Evolutionary conservation across 2,888 invertebrate genomes (phyloP).

Genomic region (Agrotis clavis): DNA sequence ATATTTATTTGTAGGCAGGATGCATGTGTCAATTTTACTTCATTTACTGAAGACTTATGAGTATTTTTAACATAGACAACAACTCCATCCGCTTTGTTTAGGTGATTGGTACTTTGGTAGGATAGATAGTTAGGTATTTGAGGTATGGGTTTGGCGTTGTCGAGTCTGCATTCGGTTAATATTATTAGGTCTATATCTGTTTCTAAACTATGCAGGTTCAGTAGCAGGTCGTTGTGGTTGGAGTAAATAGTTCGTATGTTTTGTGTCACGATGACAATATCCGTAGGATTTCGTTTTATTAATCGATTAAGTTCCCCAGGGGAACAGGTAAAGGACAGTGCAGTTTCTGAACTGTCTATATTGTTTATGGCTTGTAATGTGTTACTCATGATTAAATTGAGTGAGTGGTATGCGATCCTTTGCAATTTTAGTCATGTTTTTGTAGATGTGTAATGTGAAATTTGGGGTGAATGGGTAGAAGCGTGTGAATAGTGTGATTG

Average conservation of each 20-base stretch:
- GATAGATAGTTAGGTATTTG: background rate
- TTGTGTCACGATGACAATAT: conserved; percentile 1
- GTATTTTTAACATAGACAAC: background rate
- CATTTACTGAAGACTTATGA: background rate
- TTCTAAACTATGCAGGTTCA: background rate
- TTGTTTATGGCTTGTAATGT: background rate
- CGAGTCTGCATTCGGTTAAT: conserved; percentile 1
- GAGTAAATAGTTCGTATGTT: conserved; percentile 2
- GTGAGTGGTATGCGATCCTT: too few species aligned
- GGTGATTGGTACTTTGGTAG: background rate
- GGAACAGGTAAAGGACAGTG: background rate
- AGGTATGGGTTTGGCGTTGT: background rate
- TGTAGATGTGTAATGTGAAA: too few species aligned
- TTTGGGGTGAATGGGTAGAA: too few species aligned
- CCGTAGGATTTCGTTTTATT: background rate
- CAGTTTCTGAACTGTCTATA: background rate
- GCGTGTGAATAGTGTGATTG: too few species aligned
- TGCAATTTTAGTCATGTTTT: too few species aligned
- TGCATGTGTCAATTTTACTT: background rate
- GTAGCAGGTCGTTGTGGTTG: background rate
- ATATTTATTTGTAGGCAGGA: conserved; percentile 2
- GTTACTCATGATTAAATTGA: background rate
- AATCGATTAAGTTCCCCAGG: conserved; percentile 1
- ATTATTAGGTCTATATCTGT: background rate
- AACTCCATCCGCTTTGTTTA: background rate